Evolutionary conservation across 2,113 vertebrate genomes (phyloP).

Genomic region (Orthonyx spaldingii): DNA sequence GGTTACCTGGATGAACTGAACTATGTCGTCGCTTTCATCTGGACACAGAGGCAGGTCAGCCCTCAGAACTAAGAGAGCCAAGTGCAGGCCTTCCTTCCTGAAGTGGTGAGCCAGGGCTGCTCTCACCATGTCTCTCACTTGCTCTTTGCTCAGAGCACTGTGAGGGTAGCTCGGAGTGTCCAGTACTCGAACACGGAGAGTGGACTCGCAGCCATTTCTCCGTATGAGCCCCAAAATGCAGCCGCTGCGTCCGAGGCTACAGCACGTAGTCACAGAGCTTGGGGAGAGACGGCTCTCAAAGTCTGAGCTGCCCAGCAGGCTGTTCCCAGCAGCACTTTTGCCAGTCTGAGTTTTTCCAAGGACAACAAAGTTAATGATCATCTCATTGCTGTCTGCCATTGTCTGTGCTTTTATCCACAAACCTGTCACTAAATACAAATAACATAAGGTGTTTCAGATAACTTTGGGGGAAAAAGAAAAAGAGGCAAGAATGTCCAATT

Average conservation of each 20-base stretch:
- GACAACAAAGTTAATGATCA: conserved; percentile 76
- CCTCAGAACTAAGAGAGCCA: conserved; percentile 74
- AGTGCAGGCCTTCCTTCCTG: conserved; percentile 71
- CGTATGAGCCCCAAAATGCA: conserved; percentile 50
- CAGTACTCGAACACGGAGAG: conserved; percentile 69
- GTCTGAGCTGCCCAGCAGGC: conserved; percentile 78
- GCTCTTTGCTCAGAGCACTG: conserved; percentile 47
- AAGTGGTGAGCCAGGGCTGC: conserved; percentile 65
- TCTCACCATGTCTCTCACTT: conserved; percentile 34
- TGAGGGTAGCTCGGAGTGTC: conserved; percentile 79
- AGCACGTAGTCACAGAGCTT: conserved; percentile 59
- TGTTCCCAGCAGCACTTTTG: conserved; percentile 82
- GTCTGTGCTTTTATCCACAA: neutral
- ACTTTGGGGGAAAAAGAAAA: rapidly evolving
- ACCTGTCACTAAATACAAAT: neutral
- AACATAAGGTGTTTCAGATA: neutral
- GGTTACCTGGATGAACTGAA: conserved; percentile 67
- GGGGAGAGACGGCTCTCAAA: conserved; percentile 68
- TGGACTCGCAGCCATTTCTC: conserved; percentile 61
- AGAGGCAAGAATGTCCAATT: neutral
- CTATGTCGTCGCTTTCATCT: conserved; percentile 8
- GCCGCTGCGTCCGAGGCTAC: conserved; percentile 48
- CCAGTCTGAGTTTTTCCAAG: conserved; percentile 79
- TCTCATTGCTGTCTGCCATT: conserved; percentile 10
- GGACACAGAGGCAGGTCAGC: conserved; percentile 67